Conservation (phyloP, 2,797 vertebrate genomes). For the Sebastes itinus region DNA sequence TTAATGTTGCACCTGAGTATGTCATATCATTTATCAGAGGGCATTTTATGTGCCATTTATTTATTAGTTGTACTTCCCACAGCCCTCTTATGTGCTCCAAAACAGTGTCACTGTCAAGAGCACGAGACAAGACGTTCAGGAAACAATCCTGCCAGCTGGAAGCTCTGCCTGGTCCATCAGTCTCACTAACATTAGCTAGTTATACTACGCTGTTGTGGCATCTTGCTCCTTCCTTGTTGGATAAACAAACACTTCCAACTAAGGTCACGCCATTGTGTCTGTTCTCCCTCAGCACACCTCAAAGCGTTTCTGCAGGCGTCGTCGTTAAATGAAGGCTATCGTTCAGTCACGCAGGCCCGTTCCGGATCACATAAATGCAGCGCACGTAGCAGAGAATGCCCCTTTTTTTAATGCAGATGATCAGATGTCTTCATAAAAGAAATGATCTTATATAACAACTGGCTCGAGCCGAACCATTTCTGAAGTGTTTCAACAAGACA, state of each 20-base stretch:
- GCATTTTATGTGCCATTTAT: constrained; percentile 5
- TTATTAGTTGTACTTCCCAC: background rate
- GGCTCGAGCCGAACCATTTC: background rate
- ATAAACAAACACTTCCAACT: constrained; percentile 59
- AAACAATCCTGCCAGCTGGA: constrained; percentile 38
- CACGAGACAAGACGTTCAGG: background rate
- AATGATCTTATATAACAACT: background rate
- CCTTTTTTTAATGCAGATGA: background rate
- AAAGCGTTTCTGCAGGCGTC: constrained; percentile 50
- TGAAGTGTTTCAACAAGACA: background rate
- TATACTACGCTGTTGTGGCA: constrained; percentile 26
- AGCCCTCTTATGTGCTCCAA: background rate
- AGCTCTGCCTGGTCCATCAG: constrained; percentile 29
- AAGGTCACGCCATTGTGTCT: constrained; percentile 50
- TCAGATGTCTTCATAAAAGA: background rate
- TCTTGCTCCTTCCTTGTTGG: constrained; percentile 24
- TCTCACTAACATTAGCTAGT: constrained; percentile 37
- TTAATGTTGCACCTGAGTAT: background rate
- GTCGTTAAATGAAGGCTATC: constrained; percentile 38
- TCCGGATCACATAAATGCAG: constrained; percentile 46
- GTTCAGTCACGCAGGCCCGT: constrained; percentile 36
- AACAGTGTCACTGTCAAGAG: constrained; percentile 2
- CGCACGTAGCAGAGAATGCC: background rate
- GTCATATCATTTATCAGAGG: background rate
- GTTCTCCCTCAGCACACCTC: constrained; percentile 56